Evolutionary conservation across 2,888 invertebrate species (phyloP), one percentile per base, ranked within the genome.

Genomic region (Lasius platythorax): DNA sequence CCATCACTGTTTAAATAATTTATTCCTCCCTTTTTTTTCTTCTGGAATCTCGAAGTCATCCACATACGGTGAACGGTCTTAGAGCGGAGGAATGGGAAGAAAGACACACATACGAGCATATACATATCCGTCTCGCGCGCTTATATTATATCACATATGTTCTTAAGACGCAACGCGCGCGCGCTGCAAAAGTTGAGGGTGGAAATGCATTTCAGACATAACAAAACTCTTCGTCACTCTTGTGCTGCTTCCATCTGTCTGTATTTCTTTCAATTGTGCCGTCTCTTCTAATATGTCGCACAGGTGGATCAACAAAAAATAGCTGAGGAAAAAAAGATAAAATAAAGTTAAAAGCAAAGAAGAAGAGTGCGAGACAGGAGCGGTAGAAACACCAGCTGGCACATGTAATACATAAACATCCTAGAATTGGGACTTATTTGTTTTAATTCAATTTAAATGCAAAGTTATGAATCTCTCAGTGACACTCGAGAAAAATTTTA

Each of bases 101-200:
- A n/a, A 50, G 79, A 63, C n/a, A 72, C 53, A 37, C 63, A 30
- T 68, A 79, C 28, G 63, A 66, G 56, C 61, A 30, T 37, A 53
- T 53, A 56, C 70, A 18, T 63, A 63, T 63, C 53, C 61, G 68
- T 79, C 82, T 63, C 58, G 58, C 50, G n/a, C 67, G 82, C 67
- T 79, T 89, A 81, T 72, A 85, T 78, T 83, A 30, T 58, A 67
- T 72, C 56, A 85, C 78, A 87, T 43, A 82, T 89, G 88, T 86
- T 79, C 37, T 68, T 73, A 74, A 81, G 74, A 40, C 53, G 82
- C 40, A 61, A 56, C 50, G n/a, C n/a, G 53, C 37, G 37, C 53
- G 53, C 53, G 64, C 67, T 61, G 73, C 37, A 40, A 84, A 68
- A 68, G 74, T 30, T 43, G 82, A 86, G 87, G 87, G 87, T 85